These are phyloP conservation scores for Silurus lanzhouensis DNA, from an alignment of 2,797 vertebrate genomes.

Conservation along the genomic window DNA sequence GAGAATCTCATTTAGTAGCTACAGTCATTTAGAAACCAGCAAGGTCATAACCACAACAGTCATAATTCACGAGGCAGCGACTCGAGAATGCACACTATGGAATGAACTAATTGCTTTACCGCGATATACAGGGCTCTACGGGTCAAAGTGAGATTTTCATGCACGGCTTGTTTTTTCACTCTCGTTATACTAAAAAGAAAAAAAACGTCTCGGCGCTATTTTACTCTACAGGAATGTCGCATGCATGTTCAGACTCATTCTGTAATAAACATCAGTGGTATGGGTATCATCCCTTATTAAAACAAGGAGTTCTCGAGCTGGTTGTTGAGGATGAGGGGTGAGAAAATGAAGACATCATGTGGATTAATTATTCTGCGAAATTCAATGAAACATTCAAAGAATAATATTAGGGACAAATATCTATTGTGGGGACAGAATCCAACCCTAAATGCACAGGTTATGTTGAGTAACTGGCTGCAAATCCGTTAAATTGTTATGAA, in stretches of 20 bases:
- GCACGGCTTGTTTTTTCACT: not conserved
- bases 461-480: constrained; percentile 7
- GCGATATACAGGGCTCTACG: not conserved
- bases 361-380: not conserved
- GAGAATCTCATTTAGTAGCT: not conserved
- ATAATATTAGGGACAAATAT: too few species aligned
- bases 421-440: not conserved
- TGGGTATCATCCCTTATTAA: constrained; percentile 24
- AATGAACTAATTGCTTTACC: too few species aligned
- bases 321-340: constrained; percentile 14
- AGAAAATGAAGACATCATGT: not conserved
- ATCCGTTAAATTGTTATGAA: not conserved
- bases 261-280: constrained; percentile 37
- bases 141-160: not conserved
- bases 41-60: constrained; percentile 63
- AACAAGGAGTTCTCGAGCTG: constrained; percentile 7
- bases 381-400: not conserved
- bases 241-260: constrained; percentile 43
- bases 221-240: constrained; percentile 56
- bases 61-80: constrained; percentile 59
- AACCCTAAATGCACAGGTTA: not conserved
- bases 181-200: not conserved
- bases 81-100: not conserved
- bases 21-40: constrained; percentile 65
- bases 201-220: constrained; percentile 49